Evolutionary conservation across 2,797 vertebrate genomes (phyloP).

Genomic region (Danio albolineatus): DNA sequence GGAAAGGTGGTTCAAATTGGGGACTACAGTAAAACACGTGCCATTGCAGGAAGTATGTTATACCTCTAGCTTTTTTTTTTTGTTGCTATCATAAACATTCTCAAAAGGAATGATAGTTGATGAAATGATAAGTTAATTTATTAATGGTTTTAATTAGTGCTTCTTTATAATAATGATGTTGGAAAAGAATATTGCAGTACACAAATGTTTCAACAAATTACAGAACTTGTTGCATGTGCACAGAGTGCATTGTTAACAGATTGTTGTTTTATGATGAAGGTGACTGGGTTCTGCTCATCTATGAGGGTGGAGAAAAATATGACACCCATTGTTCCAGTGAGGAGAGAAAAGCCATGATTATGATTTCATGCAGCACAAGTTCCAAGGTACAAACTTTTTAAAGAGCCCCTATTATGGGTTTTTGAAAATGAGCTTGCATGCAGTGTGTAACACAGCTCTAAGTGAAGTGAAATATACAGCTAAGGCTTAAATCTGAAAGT

Average conservation of each 20-base stretch:
- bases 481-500: too few species aligned
- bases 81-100: neutral
- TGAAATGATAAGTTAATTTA: neutral
- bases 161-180: neutral
- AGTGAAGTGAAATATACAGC: too few species aligned
- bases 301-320: slow-evolving; percentile 84
- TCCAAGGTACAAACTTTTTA: slow-evolving; percentile 73
- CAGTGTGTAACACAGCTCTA: too few species aligned
- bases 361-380: slow-evolving; percentile 89
- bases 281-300: slow-evolving; percentile 93
- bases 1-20: slow-evolving; percentile 76
- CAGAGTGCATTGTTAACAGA: neutral
- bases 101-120: too few species aligned
- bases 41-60: slow-evolving; percentile 87
- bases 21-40: slow-evolving; percentile 80
- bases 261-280: slow-evolving; percentile 70
- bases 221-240: neutral
- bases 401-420: too few species aligned
- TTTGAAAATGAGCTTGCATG: too few species aligned
- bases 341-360: slow-evolving; percentile 85
- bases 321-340: slow-evolving; percentile 79
- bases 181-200: neutral
- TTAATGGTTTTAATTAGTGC: neutral
- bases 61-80: neutral
- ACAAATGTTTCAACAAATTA: neutral